Percentiles rank a stretch among this genome's conserved stretches.
These are phyloP conservation scores for Charanyca ferruginea DNA, from an alignment of 2,888 invertebrate genomes.

Conservation along the genomic window DNA sequence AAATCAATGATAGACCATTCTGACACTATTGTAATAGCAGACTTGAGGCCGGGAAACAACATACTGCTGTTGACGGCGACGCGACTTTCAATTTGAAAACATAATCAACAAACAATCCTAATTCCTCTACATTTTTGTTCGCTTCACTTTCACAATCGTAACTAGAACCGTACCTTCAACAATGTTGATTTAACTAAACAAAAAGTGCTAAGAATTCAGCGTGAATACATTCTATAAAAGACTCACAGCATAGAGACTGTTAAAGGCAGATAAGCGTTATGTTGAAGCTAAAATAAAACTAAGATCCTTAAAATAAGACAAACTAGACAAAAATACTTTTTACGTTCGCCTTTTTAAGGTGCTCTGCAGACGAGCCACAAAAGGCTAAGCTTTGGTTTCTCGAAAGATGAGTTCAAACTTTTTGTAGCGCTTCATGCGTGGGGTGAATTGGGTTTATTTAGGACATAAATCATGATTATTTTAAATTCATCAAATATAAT, in stretches of 20 bases:
- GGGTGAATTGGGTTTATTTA: no score
- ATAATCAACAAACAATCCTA: neutral
- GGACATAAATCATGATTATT: no score
- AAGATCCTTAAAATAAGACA: constrained; percentile 40
- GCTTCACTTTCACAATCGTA: neutral
- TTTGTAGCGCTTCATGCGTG: no score
- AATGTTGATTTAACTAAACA: neutral
- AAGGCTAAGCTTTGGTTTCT: no score
- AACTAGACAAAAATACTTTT: constrained; percentile 60
- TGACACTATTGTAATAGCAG: no score
- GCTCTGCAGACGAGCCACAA: constrained; percentile 13
- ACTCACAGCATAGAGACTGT: constrained; percentile 69
- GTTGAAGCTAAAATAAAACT: constrained; percentile 72
- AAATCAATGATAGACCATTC: no score
- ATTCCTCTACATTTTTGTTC: neutral
- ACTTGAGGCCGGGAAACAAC: no score
- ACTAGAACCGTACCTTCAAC: neutral
- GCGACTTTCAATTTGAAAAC: neutral
- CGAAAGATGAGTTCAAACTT: no score
- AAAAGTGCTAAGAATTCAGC: constrained; percentile 23
- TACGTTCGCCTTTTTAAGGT: constrained; percentile 65
- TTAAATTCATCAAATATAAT: no score
- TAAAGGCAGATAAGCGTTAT: constrained; percentile 67
- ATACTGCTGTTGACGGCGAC: no score
- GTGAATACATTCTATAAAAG: constrained; percentile 50